phyloP scores from a whole-genome alignment of 2,888 invertebrate genomes.

The Cosmorhoe ocellata region DNA sequence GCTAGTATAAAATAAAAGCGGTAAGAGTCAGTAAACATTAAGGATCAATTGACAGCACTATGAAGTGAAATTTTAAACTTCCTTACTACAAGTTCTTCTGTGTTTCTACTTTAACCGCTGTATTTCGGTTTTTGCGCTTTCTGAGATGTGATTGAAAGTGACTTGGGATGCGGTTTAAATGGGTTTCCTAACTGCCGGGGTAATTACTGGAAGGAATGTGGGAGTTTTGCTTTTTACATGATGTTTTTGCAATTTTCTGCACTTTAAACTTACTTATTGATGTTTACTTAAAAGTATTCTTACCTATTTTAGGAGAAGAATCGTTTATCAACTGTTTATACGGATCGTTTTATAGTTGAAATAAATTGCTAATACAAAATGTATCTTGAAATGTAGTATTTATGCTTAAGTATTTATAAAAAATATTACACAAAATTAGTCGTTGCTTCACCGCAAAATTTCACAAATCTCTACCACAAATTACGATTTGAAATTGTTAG shows the following conservation, averaged over 20 bases:
- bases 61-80: background rate
- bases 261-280: background rate
- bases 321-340: too few species aligned
- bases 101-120: conserved; percentile 7
- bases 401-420: too few species aligned
- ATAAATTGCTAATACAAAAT: too few species aligned
- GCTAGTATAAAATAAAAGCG: too few species aligned
- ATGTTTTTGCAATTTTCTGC: conserved; percentile 2
- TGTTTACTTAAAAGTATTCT: too few species aligned
- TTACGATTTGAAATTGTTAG: conserved; percentile 22
- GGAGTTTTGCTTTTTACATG: conserved; percentile 3
- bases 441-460: background rate
- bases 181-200: conserved; percentile 10
- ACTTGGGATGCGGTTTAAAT: conserved; percentile 21
- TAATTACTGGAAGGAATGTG: conserved; percentile 10
- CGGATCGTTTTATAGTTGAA: too few species aligned
- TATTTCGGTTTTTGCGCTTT: conserved; percentile 31
- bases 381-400: too few species aligned
- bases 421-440: background rate
- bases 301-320: too few species aligned
- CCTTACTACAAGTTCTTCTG: background rate
- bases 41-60: too few species aligned
- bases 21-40: too few species aligned
- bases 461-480: conserved; percentile 7
- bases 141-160: conserved; percentile 33